Base-by-base conservation (phyloP, 2,113 vertebrate genomes). In the Colinus virginianus region DNA sequence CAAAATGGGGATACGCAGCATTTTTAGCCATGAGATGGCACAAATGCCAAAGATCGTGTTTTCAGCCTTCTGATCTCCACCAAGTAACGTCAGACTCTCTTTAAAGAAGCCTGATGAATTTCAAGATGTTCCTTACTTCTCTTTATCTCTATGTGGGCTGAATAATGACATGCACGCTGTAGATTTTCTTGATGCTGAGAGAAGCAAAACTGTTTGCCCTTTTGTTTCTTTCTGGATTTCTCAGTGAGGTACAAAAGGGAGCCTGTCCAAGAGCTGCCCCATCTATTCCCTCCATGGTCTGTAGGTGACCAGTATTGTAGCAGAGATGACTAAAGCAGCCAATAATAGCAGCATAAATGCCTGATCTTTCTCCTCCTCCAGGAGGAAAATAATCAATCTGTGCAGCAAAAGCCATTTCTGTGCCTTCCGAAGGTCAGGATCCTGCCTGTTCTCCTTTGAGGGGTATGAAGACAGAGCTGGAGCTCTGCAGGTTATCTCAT, bases 401-500 rank as follows among this genome's bases (percentile, higher is more conserved):
- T 76, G 51, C 51, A 82, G n/a, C 32, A 84, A 78, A 87, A 94
- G 18, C 38, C 2, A 5, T 43, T 69, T 58, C 23, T 72, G 7
- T 74, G 49, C 56, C 61, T 87, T 66, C 49, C 7, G 22, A 28
- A 80, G 61, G 75, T 81, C 70, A 78, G 40, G 56, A 42, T 84
- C 32, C 15, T 90, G 42, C 64, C 69, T 85, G 26, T 34, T 48
- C 19, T 87, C 21, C 23, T 42, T 70, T 4, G 0, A 58, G 59
- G 62, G 16, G 59, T 71, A 11, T 21, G 22, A 75, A 78, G 59
- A 25, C 36, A 49, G 26, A 90, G 43, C 8, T 28, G 34, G 42
- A 70, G 36, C 15, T 91, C 77, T 93, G 78, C 67, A 72, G 71
- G 25, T 67, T 90, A 55, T 83, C 64, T 89, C 59, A 25, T 42